Evolutionary conservation across 2,797 vertebrate species (phyloP).

Genomic region (Oreochromis mossambicus): DNA sequence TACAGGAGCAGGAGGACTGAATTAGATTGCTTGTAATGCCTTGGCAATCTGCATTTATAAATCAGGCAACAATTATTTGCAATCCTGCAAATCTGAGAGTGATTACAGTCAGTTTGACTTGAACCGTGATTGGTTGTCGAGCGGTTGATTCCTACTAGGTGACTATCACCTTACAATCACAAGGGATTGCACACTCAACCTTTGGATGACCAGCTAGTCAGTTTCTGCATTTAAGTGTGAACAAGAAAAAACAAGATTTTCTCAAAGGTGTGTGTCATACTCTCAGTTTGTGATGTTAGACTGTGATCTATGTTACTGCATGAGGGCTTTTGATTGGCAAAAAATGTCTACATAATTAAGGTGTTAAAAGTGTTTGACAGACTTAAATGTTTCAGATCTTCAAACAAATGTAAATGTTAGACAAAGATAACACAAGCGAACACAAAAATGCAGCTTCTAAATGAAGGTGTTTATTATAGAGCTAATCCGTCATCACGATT

Average conservation of each 20-base stretch:
- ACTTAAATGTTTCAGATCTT: not conserved
- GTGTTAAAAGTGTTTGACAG: not conserved
- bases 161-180: not conserved
- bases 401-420: not conserved
- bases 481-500: not conserved
- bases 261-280: not conserved
- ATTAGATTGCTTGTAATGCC: rapidly evolving
- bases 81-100: not conserved
- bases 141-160: not conserved
- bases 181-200: not conserved
- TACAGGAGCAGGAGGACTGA: not conserved
- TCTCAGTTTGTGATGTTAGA: not conserved
- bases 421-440: not conserved
- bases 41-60: not conserved
- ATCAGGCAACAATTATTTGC: not conserved
- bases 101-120: not conserved
- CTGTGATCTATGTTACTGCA: not conserved
- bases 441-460: not conserved
- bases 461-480: not conserved
- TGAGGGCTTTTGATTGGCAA: not conserved
- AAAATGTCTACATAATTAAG: not conserved
- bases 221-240: not conserved
- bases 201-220: not conserved
- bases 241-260: not conserved
- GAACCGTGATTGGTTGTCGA: not conserved